These are phyloP conservation scores for Tylochromis polylepis DNA, from an alignment of 2,113 vertebrate species.

Conservation along the genomic window DNA sequence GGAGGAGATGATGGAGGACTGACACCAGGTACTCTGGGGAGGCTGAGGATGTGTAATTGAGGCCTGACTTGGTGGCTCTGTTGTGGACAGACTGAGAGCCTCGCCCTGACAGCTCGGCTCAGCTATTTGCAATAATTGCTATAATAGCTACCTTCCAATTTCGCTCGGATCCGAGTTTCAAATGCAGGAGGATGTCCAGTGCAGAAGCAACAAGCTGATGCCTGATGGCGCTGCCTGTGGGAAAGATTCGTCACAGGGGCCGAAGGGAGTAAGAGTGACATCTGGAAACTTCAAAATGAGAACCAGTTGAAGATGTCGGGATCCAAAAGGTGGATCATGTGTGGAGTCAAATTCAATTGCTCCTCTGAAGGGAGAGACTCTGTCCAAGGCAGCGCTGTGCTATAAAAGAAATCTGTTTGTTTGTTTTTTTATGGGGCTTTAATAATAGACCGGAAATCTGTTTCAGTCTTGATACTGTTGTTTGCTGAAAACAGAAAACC, in stretches of 20 bases:
- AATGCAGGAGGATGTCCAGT: conserved; percentile 27
- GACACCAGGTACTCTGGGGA: background rate
- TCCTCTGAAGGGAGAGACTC: background rate
- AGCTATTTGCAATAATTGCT: conserved; percentile 69
- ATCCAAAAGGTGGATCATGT: background rate
- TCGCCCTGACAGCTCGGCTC: conserved; percentile 57
- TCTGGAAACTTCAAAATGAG: conserved; percentile 38
- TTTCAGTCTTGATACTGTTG: background rate
- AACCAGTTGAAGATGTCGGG: background rate
- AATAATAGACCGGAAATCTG: background rate
- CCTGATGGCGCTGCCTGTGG: conserved; percentile 1
- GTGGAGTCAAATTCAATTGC: background rate
- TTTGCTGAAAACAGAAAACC: background rate
- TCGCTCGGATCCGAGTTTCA: conserved; percentile 29
- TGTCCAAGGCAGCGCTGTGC: background rate
- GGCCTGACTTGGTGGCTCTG: background rate
- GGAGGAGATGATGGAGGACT: background rate
- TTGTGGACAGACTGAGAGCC: background rate
- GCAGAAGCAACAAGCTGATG: background rate
- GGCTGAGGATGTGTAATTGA: conserved; percentile 7
- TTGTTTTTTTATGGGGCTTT: background rate
- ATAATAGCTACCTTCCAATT: conserved; percentile 68
- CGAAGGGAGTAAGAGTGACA: conserved; percentile 22
- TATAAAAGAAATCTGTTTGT: background rate
- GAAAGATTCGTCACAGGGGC: conserved; percentile 5